Percentiles rank a stretch among this genome's conserved stretches.
Evolutionary conservation across 2,888 invertebrate species (phyloP).

Genomic region (Anthophora plumipes): DNA sequence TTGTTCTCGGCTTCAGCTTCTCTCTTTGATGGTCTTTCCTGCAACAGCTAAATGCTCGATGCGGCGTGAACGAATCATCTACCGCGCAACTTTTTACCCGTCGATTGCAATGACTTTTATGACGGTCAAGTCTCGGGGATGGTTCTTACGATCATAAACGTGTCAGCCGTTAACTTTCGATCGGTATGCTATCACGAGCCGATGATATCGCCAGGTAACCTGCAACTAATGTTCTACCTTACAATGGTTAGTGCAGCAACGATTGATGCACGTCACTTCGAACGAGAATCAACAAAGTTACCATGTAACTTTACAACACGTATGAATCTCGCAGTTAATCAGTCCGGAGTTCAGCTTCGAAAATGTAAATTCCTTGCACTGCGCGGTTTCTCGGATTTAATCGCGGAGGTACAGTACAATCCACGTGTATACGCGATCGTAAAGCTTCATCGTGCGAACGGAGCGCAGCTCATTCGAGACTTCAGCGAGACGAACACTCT

Average conservation of each 20-base stretch:
- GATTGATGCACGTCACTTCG: slow-evolving; percentile 7
- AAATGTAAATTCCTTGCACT: not conserved
- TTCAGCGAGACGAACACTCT: not conserved
- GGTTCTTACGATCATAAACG: slow-evolving; percentile 79
- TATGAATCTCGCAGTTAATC: not conserved
- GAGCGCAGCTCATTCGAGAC: not conserved
- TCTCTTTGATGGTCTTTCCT: slow-evolving; percentile 77
- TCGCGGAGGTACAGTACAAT: not conserved
- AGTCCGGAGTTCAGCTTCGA: not conserved
- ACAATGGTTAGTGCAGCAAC: not conserved
- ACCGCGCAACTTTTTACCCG: slow-evolving; percentile 74
- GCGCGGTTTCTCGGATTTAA: not conserved
- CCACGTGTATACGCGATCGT: not conserved
- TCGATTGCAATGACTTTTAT: slow-evolving; percentile 82
- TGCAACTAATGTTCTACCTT: not conserved
- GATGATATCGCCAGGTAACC: slow-evolving; percentile 26
- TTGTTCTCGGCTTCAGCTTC: slow-evolving; percentile 47
- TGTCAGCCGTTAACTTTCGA: slow-evolving; percentile 59
- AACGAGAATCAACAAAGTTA: not conserved
- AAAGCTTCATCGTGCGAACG: slow-evolving; percentile 27
- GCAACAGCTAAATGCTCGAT: slow-evolving; percentile 79
- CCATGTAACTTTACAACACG: not conserved
- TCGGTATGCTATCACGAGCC: slow-evolving; percentile 40
- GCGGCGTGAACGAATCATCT: slow-evolving; percentile 74
- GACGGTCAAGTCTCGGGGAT: slow-evolving; percentile 73